Evolutionary conservation across 1,140 invertebrate species (phyloP).

Genomic region (Campoletis sonorensis): DNA sequence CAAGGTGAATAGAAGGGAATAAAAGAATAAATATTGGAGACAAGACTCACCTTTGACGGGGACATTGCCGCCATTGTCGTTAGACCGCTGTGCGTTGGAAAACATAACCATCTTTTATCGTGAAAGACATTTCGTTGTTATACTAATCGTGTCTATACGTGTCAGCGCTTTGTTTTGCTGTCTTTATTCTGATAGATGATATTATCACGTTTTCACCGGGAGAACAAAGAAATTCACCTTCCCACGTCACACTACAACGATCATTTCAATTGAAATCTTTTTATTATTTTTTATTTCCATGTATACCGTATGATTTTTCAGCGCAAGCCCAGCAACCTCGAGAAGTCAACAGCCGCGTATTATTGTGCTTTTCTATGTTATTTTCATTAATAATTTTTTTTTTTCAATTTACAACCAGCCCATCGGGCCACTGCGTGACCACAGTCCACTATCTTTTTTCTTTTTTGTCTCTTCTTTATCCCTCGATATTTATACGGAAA

Average conservation of each 20-base stretch:
- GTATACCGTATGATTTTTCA: too few relatives aligned
- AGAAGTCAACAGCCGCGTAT: neutral
- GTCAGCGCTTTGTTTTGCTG: neutral
- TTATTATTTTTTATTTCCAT: neutral
- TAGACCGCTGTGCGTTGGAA: slow-evolving; percentile 68
- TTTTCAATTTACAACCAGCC: neutral
- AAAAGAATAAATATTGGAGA: slow-evolving; percentile 15
- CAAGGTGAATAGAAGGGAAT: neutral
- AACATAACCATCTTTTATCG: slow-evolving; percentile 70
- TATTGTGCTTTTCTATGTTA: neutral
- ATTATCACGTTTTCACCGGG: slow-evolving; percentile 3
- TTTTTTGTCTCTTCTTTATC: neutral
- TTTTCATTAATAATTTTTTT: neutral
- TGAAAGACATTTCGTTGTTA: slow-evolving; percentile 47
- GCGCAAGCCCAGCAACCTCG: neutral
- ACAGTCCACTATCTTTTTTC: neutral
- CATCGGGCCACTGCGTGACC: neutral
- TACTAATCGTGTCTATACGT: neutral
- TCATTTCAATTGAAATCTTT: neutral
- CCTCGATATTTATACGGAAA: neutral
- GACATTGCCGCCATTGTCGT: slow-evolving; percentile 74
- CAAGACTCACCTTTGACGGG: slow-evolving; percentile 71
- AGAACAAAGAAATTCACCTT: slow-evolving; percentile 9
- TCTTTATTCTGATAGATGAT: neutral
- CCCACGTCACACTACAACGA: neutral